Evolutionary conservation across 2,888 invertebrate genomes (phyloP).

Genomic region (Scotopteryx bipunctaria): DNA sequence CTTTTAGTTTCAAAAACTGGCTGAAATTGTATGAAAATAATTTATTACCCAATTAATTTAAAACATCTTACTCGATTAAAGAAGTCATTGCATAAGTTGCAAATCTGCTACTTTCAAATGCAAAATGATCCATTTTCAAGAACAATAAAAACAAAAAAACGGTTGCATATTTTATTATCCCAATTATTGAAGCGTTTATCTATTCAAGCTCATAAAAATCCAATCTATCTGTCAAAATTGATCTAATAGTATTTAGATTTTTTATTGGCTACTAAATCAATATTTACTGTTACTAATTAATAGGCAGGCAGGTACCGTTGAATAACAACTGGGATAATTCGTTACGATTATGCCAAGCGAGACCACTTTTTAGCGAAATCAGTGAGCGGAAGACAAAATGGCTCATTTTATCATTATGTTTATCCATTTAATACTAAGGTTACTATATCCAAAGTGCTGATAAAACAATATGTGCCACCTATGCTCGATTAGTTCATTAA

Average conservation of each 20-base stretch:
- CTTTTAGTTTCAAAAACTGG: background rate
- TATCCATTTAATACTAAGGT: background rate
- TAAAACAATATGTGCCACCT: too few species aligned
- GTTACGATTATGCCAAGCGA: conserved; percentile 15
- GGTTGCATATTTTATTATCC: background rate
- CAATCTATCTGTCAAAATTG: conserved; percentile 7
- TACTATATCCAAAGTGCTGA: too few species aligned
- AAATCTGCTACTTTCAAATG: conserved; percentile 21
- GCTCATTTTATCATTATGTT: background rate
- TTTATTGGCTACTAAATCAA: conserved; percentile 33
- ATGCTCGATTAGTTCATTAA: too few species aligned
- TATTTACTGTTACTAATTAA: conserved; percentile 34
- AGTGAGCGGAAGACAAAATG: background rate
- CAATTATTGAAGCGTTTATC: conserved; percentile 22
- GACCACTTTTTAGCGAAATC: conserved; percentile 2
- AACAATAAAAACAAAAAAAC: conserved; percentile 5
- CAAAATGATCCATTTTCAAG: conserved; percentile 20
- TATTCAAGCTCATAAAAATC: conserved; percentile 21
- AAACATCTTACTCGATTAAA: background rate
- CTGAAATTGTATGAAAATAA: conserved; percentile 2
- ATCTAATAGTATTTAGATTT: conserved; percentile 14
- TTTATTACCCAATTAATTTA: conserved; percentile 12
- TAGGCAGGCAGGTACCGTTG: conserved; percentile 24
- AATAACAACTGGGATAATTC: conserved; percentile 9
- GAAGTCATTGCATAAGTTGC: conserved; percentile 16